These are phyloP conservation scores for Collichthys lucidus DNA, from an alignment of 2,113 vertebrate species.

Conservation along the genomic window DNA sequence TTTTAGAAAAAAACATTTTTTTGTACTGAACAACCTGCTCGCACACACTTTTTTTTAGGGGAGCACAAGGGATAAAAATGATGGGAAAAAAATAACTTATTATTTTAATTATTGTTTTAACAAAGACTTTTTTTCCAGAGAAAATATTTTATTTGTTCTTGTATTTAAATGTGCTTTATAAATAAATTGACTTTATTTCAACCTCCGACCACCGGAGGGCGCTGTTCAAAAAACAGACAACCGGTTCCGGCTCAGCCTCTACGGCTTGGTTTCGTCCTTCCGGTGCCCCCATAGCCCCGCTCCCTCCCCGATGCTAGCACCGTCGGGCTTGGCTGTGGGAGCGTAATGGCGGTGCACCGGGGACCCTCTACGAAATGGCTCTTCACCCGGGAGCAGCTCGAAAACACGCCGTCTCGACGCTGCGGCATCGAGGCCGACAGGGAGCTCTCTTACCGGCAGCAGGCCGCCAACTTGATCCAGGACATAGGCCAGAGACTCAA, in stretches of 20 bases:
- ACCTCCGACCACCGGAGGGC: constrained; percentile 5
- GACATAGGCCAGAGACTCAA: constrained; percentile 98
- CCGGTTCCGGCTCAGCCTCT: constrained; percentile 19
- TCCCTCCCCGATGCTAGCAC: constrained; percentile 66
- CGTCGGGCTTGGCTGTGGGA: constrained; percentile 77
- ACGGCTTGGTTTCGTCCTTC: constrained; percentile 43
- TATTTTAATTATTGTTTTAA: no score
- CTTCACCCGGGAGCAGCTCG: constrained; percentile 96
- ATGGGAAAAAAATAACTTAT: no score
- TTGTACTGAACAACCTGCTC: no score
- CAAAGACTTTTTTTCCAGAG: no score
- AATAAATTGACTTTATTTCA: neutral
- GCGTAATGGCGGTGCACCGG: constrained; percentile 88
- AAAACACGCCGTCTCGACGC: constrained; percentile 93
- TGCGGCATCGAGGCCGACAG: constrained; percentile 94
- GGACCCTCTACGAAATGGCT: constrained; percentile 93
- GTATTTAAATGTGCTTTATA: no score
- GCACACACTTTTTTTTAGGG: no score
- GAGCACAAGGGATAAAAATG: no score
- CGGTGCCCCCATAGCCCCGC: constrained; percentile 56
- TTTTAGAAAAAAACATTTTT: no score
- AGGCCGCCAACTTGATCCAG: constrained; percentile 97
- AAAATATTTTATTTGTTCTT: no score
- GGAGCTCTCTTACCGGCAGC: constrained; percentile 96
- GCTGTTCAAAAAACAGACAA: neutral